Base-by-base conservation (phyloP, 2,797 vertebrate genomes). In the Acanthiza pusilla region DNA sequence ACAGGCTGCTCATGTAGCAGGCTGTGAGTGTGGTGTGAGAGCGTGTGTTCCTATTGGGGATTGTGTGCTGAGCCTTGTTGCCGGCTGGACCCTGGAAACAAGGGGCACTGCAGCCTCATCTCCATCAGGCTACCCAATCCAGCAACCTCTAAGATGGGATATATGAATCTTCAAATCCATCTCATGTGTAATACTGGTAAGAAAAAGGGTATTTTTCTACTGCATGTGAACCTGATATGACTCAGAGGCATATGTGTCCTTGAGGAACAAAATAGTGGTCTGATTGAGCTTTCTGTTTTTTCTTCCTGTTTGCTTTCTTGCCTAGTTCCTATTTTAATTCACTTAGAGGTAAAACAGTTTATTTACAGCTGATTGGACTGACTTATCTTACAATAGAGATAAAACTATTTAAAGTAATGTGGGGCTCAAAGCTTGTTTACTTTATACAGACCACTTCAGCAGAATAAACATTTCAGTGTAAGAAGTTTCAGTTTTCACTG, bases 11-110 rank as follows among this genome's bases (percentile, higher is more conserved):
- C 82, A 22, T 27, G 26, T 8, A 34, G 34, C 38, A 61, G 48
- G 11, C 16, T 43, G 34, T 51, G 66, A 2, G 3, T 20, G 30
- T 16, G 1, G 14, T 30, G 15, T n/a, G 19, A 20, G 26, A 40
- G 20, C 5, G 5, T 42, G 32, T 25, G 18, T 2, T 60, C 36
- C 54, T 75, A 0, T 2, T 30, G 32, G n/a, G 25, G 20, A 82
- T 18, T 18, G 14, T 4, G 7, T n/a, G 29, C 32, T n/a, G 19
- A 47, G 45, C 42, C 50, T 53, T 38, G 38, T 8, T 85, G 15
- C 42, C 0, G 0, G 2, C 32, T 54, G 34, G 15, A 67, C 11
- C 67, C 50, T 32, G 34, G 11, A 27, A 85, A 42, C 11, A 48
- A 19, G 45, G 43, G 74, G 7, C 7, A 58, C 7, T 77, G 61